Evolutionary conservation across 2,797 vertebrate species (phyloP), one percentile per base, ranked within the genome.

Genomic region (Chiloscyllium punctatum): DNA sequence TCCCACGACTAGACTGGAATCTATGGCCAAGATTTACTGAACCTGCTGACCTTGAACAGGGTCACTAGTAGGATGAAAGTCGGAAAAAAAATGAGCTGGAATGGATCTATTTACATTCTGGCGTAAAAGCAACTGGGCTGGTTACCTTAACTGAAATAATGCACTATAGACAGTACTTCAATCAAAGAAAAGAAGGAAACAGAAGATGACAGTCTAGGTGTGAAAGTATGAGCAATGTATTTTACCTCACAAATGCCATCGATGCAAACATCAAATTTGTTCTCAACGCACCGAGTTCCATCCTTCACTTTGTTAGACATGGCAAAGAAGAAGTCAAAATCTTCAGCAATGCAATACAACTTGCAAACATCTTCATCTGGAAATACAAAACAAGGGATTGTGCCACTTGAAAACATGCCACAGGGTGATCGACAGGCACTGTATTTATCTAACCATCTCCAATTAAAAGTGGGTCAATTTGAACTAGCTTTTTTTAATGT

Each of bases 301-400:
- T 99, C 99, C 97, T 99, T 99, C 96, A 99, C 99, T 96, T 99
- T 99, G 97, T 98, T 98, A 96, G 99, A 98, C 99, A 99, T 99
- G 90, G 99, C 99, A 3, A 99, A 99, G 98, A 99, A 99, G 96
- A 99, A 99, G 96, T 99, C 99, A 96, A 99, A 99, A 97, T 99
- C 98, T 97, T 99, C 99, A 30, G 99, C 99, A 90, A 98, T 99
- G 98, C 99, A 99, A 97, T 99, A 99, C 30, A 99, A 97, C 97
- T 99, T 99, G 96, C 99, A 99, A 96, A 98, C 98, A 96, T 99
- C 99, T 97, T 99, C 98, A 97, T 99, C 99, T 99, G 97, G 68
- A 97, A 95, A 71, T 96, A 0, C 96, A 66, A 69, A 74, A 15
- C 48, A 68, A 72, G 53, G 30, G 48, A 42, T 96, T 96, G 96